A percentile compares a stretch with the other conserved stretches of the same genome.
Evolutionary conservation across 2,113 vertebrate genomes (phyloP).

Genomic region (Gymnarchus niloticus): DNA sequence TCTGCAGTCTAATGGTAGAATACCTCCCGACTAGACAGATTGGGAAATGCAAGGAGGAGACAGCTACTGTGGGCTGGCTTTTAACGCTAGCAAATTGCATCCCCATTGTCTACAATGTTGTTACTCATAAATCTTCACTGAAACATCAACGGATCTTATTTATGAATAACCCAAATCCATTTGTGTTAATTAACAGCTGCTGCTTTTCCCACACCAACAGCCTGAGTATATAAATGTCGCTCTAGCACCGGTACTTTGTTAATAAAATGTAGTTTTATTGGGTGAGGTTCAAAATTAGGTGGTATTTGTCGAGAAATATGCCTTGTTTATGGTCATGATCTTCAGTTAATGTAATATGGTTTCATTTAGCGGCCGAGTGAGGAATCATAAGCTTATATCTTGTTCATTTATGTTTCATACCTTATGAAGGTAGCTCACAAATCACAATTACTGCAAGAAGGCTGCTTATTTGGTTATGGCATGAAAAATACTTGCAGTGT

Average conservation of each 20-base stretch:
- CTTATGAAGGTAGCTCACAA: constrained; percentile 3
- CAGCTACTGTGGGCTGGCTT: not conserved
- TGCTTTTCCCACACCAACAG: not conserved
- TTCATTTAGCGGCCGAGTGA: not conserved
- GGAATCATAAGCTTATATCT: not conserved
- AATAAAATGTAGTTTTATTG: not conserved
- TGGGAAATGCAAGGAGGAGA: not conserved
- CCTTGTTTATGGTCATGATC: not conserved
- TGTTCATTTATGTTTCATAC: not conserved
- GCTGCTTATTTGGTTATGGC: not conserved
- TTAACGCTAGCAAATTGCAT: not conserved
- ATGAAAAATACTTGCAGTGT: not conserved
- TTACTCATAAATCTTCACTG: not conserved
- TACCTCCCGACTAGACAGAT: not conserved
- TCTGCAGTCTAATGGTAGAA: not conserved
- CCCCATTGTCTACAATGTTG: not conserved
- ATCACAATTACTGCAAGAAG: not conserved
- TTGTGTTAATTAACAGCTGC: not conserved
- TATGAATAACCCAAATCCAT: not conserved
- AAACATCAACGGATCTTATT: not conserved
- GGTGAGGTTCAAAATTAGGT: not conserved
- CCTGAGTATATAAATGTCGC: not conserved
- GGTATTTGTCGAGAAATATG: not conserved
- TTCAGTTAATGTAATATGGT: not conserved
- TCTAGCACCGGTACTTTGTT: not conserved